Evolutionary conservation across 2,797 vertebrate genomes (phyloP), one percentile per base, ranked within the genome.

Genomic region (Spinus pinus): DNA sequence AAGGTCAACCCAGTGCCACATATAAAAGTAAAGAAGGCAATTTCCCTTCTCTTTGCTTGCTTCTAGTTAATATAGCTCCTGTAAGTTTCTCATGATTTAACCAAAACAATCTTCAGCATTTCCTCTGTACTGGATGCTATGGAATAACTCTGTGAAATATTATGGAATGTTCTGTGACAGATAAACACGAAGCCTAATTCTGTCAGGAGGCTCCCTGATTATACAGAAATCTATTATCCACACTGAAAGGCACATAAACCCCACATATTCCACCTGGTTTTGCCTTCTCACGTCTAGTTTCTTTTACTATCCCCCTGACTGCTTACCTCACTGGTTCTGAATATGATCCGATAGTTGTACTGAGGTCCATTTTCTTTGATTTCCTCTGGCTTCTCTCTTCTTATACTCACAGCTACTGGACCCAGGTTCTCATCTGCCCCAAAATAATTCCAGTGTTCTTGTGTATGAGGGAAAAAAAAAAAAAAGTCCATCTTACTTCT

Each of bases 381-480:
- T 93, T 99, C 99, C 54, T 99, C 99, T 88, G 99, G 97, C 94
- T 99, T 99, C 95, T 99, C 99, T 94, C 99, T 98, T 93, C 99
- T 98, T 94, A 99, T 97, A 96, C 99, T 99, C 88, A 99, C 98
- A 67, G 99, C 99, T 89, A 99, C 99, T 2, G 99, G 99, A 87
- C 99, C 99, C 74, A 99, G 96, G 30, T 98, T 98, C 92, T 99
- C 99, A 82, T 99, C 99, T 15, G 99, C 97, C 62, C 99, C 99
- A 97, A 99, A 99, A 96, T 99, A 99, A 98, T 99, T 99, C 99
- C 99, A 99, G 97, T 99, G 99, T 95, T 99, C 99, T 99, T 98
- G 57, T 19, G 73, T 44, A 33, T 3, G 13, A 71, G 8, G 28
- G 3, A 16, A 2, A 2, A 15, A n/a, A 89, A 66, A 50, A 83